Evolutionary conservation across 2,888 invertebrate species (phyloP), one percentile per base, ranked within the genome.

Genomic region (Volucella inflata): DNA sequence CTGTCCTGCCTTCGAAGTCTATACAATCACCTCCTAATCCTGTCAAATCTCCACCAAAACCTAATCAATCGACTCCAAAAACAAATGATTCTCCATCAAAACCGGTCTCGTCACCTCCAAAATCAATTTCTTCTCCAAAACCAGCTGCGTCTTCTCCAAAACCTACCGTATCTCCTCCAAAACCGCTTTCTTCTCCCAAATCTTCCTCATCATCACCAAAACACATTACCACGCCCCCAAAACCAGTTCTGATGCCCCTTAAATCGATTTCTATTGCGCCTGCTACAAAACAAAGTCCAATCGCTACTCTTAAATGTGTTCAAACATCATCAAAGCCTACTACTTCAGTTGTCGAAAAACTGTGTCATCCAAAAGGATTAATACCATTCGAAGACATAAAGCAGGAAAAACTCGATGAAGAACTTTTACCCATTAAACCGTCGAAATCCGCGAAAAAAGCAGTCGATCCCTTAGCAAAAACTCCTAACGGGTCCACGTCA

Each of bases 321-420:
- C 30, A 30, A 17, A 72, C 16, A 16, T 0, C 48, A 8, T 48
- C 12, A n/a, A 55, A 12, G 6, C 10, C 44, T 14, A 30, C 3
- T 17, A 16, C 57, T 38, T 2, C 46, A 8, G 11, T 3, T n/a
- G 6, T 10, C 8, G 71, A 71, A 6, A 71, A 60, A 4, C 11
- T 53, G 10, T 36, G 42, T 4, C 11, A 51, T 12, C 55, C 74
- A 1, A 76, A 65, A 17, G 80, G 65, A 50, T 59, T 87, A 11
- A 87, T 88, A 53, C 88, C 88, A 10, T 87, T 87, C 46, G 70
- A 62, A 44, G 88, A 88, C 50, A 88, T 88, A 16, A 88, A 88
- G 64, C 68, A 85, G 1, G 88, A 88, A 74, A 81, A 65, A 16
- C 65, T 77, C 8, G 67, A 64, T 1, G 77, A 87, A 11, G 60